phyloP scores from a whole-genome alignment of 1,140 invertebrate species.

The Aphaenogaster floridana region DNA sequence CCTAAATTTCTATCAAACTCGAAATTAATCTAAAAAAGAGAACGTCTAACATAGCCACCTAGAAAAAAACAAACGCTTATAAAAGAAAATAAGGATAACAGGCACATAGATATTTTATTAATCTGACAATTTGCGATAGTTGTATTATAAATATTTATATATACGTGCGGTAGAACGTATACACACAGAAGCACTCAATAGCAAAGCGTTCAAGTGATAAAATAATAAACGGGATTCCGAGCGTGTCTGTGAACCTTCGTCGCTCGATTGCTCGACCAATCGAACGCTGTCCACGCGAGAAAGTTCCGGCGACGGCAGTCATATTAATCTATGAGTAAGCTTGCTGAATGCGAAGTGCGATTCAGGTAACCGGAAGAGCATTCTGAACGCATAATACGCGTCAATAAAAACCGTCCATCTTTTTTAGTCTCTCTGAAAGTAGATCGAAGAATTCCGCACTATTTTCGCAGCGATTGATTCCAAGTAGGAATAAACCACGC shows the following conservation, averaged over 20 bases:
- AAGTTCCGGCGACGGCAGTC: background rate
- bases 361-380: background rate
- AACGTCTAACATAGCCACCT: background rate
- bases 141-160: constrained; percentile 66
- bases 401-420: background rate
- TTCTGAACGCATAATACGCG: background rate
- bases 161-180: constrained; percentile 68
- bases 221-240: constrained; percentile 79
- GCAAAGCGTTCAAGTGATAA: constrained; percentile 84
- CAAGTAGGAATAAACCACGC: background rate
- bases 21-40: background rate
- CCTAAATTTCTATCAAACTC: background rate
- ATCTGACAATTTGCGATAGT: constrained; percentile 56
- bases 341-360: constrained; percentile 8
- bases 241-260: constrained; percentile 74
- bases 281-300: constrained; percentile 41
- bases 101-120: constrained; percentile 58
- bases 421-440: constrained; percentile 1
- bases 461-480: background rate
- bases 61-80: constrained; percentile 23
- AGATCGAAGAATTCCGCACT: background rate
- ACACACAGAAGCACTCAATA: constrained; percentile 80
- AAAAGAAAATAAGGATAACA: constrained; percentile 33
- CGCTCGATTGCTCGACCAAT: constrained; percentile 58
- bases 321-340: constrained; percentile 26